A percentile compares a stretch with the other conserved stretches of the same genome.
These are phyloP conservation scores for Bambusicola thoracicus DNA, from an alignment of 2,113 vertebrate genomes.

Conservation along the genomic window DNA sequence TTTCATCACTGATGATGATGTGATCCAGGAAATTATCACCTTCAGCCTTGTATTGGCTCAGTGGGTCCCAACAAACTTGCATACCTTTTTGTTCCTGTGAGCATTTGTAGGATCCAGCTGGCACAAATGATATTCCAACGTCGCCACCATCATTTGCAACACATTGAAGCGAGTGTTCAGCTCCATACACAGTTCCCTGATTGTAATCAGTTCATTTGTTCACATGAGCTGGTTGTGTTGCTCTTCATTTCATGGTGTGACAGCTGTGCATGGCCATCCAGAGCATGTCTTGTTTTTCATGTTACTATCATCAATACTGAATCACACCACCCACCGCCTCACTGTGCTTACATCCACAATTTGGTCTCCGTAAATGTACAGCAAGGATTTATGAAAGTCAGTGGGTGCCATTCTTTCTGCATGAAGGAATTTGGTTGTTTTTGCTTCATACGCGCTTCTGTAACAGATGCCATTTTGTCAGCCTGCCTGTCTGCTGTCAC, in stretches of 20 bases:
- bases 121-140: not conserved
- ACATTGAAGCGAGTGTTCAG: not conserved
- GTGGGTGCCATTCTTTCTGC: not conserved
- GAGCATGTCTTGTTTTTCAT: not conserved
- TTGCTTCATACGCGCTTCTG: not conserved
- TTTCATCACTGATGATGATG: not conserved
- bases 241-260: not conserved
- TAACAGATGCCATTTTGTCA: not conserved
- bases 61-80: not conserved
- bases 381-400: not conserved
- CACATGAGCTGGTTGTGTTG: not conserved
- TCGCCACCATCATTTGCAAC: not conserved
- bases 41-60: not conserved
- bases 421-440: not conserved
- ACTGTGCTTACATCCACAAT: not conserved
- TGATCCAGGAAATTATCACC: not conserved
- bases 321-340: not conserved
- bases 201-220: not conserved
- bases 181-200: not conserved
- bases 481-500: not conserved
- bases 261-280: not conserved
- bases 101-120: not conserved
- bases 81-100: not conserved
- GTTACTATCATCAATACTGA: not conserved
- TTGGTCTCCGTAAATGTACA: not conserved